A percentile compares a stretch with the other conserved stretches of the same genome.
phyloP scores from a whole-genome alignment of 2,888 invertebrate species.

The Alloscopus bannaensis region DNA sequence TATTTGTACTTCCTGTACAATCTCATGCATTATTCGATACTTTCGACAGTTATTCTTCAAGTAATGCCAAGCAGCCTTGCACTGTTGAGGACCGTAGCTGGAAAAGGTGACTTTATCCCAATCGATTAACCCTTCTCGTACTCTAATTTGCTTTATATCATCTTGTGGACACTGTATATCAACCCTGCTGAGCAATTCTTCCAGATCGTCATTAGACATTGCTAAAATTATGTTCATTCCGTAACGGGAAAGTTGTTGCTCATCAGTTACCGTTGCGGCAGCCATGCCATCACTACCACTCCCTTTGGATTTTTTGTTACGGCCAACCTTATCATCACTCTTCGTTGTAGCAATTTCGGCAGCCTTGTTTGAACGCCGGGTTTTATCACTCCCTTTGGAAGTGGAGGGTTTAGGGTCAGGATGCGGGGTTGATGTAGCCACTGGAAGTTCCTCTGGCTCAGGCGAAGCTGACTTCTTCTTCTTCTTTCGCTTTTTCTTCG shows the following conservation, averaged over 20 bases:
- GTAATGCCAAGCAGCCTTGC: slow-evolving; percentile 61
- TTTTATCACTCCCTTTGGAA: neutral
- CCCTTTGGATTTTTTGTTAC: too few relatives aligned
- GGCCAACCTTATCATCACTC: too few relatives aligned
- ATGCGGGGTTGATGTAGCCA: neutral
- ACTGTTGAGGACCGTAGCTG: slow-evolving; percentile 51
- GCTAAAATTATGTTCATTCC: slow-evolving; percentile 14
- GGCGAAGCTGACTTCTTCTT: neutral
- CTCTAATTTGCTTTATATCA: slow-evolving; percentile 33
- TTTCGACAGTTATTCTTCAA: slow-evolving; percentile 53
- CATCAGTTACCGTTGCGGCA: slow-evolving; percentile 5
- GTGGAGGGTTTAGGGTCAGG: too few relatives aligned
- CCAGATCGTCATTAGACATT: slow-evolving; percentile 54
- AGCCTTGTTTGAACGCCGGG: neutral
- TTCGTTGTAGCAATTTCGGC: neutral
- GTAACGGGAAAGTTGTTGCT: neutral
- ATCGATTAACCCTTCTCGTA: slow-evolving; percentile 39
- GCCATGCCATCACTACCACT: too few relatives aligned
- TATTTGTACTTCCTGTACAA: slow-evolving; percentile 61
- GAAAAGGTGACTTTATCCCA: slow-evolving; percentile 69
- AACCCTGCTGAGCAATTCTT: slow-evolving; percentile 41
- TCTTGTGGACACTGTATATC: slow-evolving; percentile 43
- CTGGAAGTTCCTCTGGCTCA: neutral
- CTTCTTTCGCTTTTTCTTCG: slow-evolving; percentile 28
- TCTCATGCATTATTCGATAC: slow-evolving; percentile 68